phyloP scores from a whole-genome alignment of 2,797 vertebrate species.

The Sternarchorhynchus goeldii region DNA sequence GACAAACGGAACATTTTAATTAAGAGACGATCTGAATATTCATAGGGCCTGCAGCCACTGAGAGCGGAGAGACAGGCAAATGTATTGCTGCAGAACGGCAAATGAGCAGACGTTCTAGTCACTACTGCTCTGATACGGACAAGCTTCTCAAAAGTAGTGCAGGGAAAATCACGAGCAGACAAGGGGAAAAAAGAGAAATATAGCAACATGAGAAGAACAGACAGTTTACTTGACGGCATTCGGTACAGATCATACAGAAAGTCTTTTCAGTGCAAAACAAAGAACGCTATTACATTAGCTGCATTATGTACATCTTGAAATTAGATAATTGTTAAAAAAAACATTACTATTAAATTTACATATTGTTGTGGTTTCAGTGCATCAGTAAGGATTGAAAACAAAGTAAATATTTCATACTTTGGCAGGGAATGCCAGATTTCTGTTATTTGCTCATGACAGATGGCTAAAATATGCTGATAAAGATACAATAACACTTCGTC shows the following conservation, averaged over 20 bases:
- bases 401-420: background rate
- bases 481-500: background rate
- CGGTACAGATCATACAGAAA: conserved; percentile 2
- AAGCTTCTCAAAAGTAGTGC: background rate
- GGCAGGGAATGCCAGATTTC: background rate
- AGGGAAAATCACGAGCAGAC: background rate
- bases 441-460: background rate
- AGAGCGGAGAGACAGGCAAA: conserved; percentile 10
- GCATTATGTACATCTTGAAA: background rate
- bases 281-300: background rate
- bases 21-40: conserved; percentile 44
- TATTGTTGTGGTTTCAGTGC: conserved; percentile 1
- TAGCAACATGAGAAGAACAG: background rate
- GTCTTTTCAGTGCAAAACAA: conserved; percentile 4
- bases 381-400: background rate
- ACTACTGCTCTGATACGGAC: background rate
- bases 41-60: background rate
- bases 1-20: conserved; percentile 35
- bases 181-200: background rate
- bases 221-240: background rate
- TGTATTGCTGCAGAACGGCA: conserved; percentile 8
- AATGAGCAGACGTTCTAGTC: background rate
- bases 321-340: background rate
- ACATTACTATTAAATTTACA: background rate
- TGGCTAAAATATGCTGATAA: background rate